Percentiles rank a stretch among this genome's conserved stretches.
Conservation (phyloP, 2,888 invertebrate genomes). For the Phorcus lineatus region DNA sequence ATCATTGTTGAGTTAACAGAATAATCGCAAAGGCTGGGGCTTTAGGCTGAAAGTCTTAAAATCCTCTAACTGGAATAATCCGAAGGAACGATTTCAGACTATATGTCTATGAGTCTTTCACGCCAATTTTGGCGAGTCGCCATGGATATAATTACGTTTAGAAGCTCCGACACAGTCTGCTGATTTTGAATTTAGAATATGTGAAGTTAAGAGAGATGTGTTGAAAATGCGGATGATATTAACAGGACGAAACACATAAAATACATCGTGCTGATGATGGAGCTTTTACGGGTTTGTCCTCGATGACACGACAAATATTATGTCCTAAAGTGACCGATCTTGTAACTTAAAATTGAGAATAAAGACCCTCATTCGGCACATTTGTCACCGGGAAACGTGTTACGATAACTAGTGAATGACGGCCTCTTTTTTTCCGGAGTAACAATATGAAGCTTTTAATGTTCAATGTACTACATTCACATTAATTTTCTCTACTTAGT, state of each 20-base stretch:
- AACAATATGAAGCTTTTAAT: too few species aligned
- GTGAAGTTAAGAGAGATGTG: conserved; percentile 18
- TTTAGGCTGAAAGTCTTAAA: conserved; percentile 1
- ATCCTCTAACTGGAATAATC: conserved; percentile 16
- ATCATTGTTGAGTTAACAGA: conserved; percentile 13
- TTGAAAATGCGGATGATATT: neutral
- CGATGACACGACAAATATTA: neutral
- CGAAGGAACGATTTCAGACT: conserved; percentile 18
- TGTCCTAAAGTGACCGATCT: too few species aligned
- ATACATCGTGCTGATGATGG: neutral
- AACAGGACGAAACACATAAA: conserved; percentile 17
- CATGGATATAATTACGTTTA: conserved; percentile 23
- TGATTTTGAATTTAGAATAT: conserved; percentile 16
- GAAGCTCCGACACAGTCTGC: conserved; percentile 7
- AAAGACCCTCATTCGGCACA: too few species aligned
- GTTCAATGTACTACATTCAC: too few species aligned
- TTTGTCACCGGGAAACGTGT: too few species aligned
- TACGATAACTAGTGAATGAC: too few species aligned
- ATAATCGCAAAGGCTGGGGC: conserved; percentile 7
- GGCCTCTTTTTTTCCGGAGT: too few species aligned
- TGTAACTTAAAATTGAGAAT: too few species aligned
- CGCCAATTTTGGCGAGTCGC: conserved; percentile 24
- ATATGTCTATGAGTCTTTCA: conserved; percentile 16
- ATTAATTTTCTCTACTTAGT: too few species aligned
- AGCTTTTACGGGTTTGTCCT: neutral